Percentiles rank a stretch among this genome's conserved stretches.
Evolutionary conservation across 2,797 vertebrate species (phyloP).

Genomic region (Lepidocolaptes lacrymiger): DNA sequence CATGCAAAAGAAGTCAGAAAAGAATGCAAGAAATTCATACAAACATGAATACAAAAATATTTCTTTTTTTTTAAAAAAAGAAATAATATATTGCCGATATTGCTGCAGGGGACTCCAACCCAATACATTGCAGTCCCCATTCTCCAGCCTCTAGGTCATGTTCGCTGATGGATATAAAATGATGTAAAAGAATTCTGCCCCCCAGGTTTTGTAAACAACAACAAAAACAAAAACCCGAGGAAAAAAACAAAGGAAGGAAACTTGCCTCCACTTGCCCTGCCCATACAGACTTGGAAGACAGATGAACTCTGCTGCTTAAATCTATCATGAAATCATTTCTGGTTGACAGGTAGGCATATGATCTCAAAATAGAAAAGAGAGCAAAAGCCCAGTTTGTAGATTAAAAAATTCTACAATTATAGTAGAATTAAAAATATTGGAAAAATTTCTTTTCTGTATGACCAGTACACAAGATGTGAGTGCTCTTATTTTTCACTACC

Average conservation of each 20-base stretch:
- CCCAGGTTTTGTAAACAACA: background rate
- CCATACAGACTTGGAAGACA: background rate
- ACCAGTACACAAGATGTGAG: accelerated
- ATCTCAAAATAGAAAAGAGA: background rate
- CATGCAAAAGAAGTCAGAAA: background rate
- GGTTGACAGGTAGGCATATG: background rate
- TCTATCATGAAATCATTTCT: background rate
- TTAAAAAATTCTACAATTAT: background rate
- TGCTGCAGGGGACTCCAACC: background rate
- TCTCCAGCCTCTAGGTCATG: background rate
- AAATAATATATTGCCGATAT: background rate
- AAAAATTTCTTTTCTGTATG: background rate
- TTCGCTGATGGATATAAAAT: background rate
- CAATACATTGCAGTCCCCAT: accelerated
- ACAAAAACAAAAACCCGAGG: background rate
- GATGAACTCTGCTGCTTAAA: background rate
- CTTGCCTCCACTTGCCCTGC: background rate
- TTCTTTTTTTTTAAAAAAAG: background rate
- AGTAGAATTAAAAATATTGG: background rate
- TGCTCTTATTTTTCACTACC: background rate
- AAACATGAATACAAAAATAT: background rate
- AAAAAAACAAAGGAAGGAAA: background rate
- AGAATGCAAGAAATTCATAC: background rate
- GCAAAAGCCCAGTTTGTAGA: background rate
- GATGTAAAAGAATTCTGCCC: accelerated